Evolutionary conservation across 1,140 invertebrate genomes (phyloP).

Genomic region (Battus philenor): DNA sequence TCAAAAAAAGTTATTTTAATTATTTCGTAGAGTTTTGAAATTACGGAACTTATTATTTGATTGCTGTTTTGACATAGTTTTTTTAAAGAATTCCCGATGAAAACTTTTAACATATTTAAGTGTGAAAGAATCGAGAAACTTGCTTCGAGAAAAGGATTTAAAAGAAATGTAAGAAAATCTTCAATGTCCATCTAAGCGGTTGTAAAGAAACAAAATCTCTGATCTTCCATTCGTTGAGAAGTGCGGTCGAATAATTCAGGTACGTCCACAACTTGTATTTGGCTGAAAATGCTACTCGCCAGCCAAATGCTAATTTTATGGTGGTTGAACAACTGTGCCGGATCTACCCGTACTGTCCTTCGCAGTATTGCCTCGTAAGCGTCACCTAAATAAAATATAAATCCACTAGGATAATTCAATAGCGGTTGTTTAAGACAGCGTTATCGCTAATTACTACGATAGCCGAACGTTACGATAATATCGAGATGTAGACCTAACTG

Average conservation of each 20-base stretch:
- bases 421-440: constrained; percentile 7
- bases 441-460: background rate
- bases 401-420: constrained; percentile 11
- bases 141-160: constrained; percentile 4
- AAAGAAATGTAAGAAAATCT: constrained; percentile 16
- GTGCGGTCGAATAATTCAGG: constrained; percentile 64
- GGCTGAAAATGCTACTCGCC: constrained; percentile 63
- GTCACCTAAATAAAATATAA: constrained; percentile 44
- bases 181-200: constrained; percentile 7
- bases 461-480: background rate
- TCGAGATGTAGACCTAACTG: too few species aligned
- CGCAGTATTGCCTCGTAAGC: constrained; percentile 59
- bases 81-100: too few species aligned
- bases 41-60: too few species aligned
- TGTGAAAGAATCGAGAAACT: constrained; percentile 12
- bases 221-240: constrained; percentile 42
- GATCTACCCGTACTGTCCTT: constrained; percentile 56
- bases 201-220: constrained; percentile 35
- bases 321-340: constrained; percentile 74
- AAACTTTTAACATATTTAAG: constrained; percentile 4
- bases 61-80: too few species aligned
- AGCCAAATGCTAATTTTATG: constrained; percentile 77
- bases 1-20: too few species aligned
- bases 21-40: too few species aligned
- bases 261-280: constrained; percentile 51